These are phyloP conservation scores for Chaunax sp. DNA, from an alignment of 2,797 vertebrate genomes.

Conservation along the genomic window DNA sequence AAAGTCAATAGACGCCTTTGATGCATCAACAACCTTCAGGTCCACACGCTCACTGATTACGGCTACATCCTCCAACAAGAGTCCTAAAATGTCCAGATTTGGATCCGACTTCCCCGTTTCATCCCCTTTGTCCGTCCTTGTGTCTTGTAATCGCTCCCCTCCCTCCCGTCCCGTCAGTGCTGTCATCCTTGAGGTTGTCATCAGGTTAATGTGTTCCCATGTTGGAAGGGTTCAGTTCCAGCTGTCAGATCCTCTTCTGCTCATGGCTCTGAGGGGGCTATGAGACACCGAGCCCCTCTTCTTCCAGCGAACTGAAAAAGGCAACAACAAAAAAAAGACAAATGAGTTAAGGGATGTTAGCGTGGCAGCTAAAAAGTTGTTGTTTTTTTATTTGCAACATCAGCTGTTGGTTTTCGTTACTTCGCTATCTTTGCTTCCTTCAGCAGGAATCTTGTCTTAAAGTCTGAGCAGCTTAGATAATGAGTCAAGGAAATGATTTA, in stretches of 20 bases:
- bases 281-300: constrained; percentile 81
- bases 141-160: constrained; percentile 18
- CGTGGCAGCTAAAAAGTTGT: constrained; percentile 3
- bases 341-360: background rate
- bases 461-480: background rate
- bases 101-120: constrained; percentile 14
- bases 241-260: constrained; percentile 80
- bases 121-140: constrained; percentile 4
- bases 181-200: constrained; percentile 33
- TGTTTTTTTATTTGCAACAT: no score
- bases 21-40: constrained; percentile 20
- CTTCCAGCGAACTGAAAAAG: constrained; percentile 82
- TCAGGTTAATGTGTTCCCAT: constrained; percentile 27
- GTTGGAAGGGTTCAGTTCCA: constrained; percentile 74
- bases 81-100: constrained; percentile 37
- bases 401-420: constrained; percentile 1
- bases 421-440: background rate
- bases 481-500: background rate
- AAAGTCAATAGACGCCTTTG: constrained; percentile 15
- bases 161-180: constrained; percentile 23
- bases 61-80: constrained; percentile 28
- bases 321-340: background rate
- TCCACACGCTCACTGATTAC: constrained; percentile 12
- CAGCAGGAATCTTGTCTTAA: constrained; percentile 8
- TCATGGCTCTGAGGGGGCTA: constrained; percentile 81